These are phyloP conservation scores for Grapholita molesta DNA, from an alignment of 1,140 invertebrate genomes.

Conservation along the genomic window DNA sequence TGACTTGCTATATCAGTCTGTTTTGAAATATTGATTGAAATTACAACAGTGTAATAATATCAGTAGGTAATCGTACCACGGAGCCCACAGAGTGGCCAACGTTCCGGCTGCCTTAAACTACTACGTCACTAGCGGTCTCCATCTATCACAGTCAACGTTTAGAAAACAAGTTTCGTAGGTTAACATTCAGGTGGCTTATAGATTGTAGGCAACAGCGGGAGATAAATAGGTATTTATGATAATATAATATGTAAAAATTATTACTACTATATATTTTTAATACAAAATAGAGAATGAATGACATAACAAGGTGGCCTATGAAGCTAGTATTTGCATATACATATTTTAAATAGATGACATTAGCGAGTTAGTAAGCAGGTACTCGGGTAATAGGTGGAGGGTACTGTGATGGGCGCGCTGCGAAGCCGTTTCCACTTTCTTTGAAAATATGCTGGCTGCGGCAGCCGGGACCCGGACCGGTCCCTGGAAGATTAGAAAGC, in stretches of 20 bases:
- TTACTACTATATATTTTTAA: neutral
- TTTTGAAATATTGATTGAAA: no score
- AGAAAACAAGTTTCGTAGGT: neutral
- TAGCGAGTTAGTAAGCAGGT: neutral
- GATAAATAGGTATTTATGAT: neutral
- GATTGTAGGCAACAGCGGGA: neutral
- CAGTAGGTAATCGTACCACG: no score
- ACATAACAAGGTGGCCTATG: neutral
- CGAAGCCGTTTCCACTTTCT: neutral
- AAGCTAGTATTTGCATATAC: neutral
- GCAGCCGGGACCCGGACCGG: conserved; percentile 41
- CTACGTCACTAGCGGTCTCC: neutral
- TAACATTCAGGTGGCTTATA: neutral
- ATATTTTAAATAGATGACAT: neutral
- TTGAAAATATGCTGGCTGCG: conserved; percentile 15
- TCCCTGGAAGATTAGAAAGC: conserved; percentile 49
- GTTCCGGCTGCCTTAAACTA: no score
- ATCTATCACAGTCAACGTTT: neutral
- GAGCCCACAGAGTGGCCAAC: no score
- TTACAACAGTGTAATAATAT: no score
- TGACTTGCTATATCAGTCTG: no score
- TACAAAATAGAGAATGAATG: neutral
- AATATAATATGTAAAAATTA: neutral
- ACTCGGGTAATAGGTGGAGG: neutral
- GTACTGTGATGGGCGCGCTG: neutral